Percentiles rank a stretch among this genome's conserved stretches.
Conservation (phyloP, 2,888 invertebrate species). For the Neoitamus cyanurus region DNA sequence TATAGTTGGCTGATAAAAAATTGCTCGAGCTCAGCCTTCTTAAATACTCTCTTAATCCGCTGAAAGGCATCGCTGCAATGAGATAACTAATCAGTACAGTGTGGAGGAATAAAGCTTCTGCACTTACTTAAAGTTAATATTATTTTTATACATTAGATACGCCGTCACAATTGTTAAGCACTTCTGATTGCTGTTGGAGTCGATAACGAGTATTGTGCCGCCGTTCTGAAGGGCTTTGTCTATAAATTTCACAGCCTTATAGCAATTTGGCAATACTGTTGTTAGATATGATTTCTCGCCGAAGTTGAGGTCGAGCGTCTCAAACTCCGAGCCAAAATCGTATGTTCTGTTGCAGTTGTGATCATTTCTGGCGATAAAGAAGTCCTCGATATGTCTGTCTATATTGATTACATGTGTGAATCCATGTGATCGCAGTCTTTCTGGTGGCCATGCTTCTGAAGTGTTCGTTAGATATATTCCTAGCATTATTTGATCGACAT, state of each 20-base stretch:
- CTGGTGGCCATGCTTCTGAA: slow-evolving; percentile 55
- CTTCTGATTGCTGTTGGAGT: slow-evolving; percentile 59
- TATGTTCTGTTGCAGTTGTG: background rate
- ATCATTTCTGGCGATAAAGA: background rate
- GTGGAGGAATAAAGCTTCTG: background rate
- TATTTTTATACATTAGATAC: slow-evolving; percentile 61
- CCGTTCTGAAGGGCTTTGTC: slow-evolving; percentile 57
- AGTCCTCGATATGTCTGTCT: slow-evolving; percentile 57
- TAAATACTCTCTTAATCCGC: slow-evolving; percentile 57
- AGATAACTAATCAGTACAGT: background rate
- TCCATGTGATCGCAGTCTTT: slow-evolving; percentile 57
- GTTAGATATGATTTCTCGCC: slow-evolving; percentile 59
- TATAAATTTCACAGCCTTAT: slow-evolving; percentile 60
- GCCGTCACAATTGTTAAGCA: slow-evolving; percentile 59
- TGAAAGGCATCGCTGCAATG: slow-evolving; percentile 58
- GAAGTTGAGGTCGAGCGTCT: slow-evolving; percentile 59
- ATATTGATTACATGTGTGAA: slow-evolving; percentile 60
- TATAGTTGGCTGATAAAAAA: slow-evolving; percentile 60
- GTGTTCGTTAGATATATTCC: slow-evolving; percentile 59
- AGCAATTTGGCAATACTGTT: slow-evolving; percentile 60
- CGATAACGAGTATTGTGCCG: slow-evolving; percentile 58
- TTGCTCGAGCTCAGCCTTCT: slow-evolving; percentile 59
- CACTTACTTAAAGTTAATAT: slow-evolving; percentile 59
- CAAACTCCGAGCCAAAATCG: slow-evolving; percentile 56
- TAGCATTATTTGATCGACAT: slow-evolving; percentile 57